These are phyloP conservation scores for Tokudaia muenninki DNA, from an alignment of 2,797 vertebrate genomes.

Conservation along the genomic window DNA sequence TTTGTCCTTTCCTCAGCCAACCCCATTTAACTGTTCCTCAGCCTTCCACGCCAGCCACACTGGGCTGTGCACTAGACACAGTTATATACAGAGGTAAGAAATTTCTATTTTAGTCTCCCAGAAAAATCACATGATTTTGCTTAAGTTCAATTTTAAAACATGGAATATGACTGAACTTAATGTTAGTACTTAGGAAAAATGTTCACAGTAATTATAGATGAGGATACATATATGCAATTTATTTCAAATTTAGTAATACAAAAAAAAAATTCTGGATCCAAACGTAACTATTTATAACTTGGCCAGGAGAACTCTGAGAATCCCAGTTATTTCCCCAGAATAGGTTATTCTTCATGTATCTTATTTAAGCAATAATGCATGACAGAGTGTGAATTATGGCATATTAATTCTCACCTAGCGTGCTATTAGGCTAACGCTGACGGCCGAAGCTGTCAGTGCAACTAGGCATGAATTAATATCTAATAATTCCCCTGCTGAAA, in stretches of 20 bases:
- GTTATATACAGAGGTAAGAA: slow-evolving; percentile 67
- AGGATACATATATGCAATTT: slow-evolving; percentile 81
- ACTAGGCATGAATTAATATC: slow-evolving; percentile 82
- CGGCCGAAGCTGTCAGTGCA: slow-evolving; percentile 79
- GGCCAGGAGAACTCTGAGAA: slow-evolving; percentile 69
- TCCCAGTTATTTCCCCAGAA: slow-evolving; percentile 75
- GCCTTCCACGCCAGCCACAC: not conserved
- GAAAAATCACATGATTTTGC: slow-evolving; percentile 79
- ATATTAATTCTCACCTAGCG: slow-evolving; percentile 85
- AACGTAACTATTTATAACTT: slow-evolving; percentile 80
- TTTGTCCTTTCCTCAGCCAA: not conserved
- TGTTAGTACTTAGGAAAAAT: slow-evolving; percentile 79
- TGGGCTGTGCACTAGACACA: slow-evolving; percentile 20
- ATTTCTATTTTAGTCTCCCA: slow-evolving; percentile 65
- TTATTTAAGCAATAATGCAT: slow-evolving; percentile 73
- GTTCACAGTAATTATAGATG: slow-evolving; percentile 79
- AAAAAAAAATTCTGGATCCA: slow-evolving; percentile 79
- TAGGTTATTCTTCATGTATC: slow-evolving; percentile 76
- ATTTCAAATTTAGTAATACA: slow-evolving; percentile 86
- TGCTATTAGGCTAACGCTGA: slow-evolving; percentile 79
- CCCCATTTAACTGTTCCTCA: not conserved
- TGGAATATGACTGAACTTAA: slow-evolving; percentile 82
- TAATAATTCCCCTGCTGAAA: slow-evolving; percentile 80
- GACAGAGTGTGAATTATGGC: slow-evolving; percentile 80
- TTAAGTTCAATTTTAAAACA: slow-evolving; percentile 80